Conservation (phyloP, 2,113 vertebrate genomes). For the Microtus ochrogaster region DNA sequence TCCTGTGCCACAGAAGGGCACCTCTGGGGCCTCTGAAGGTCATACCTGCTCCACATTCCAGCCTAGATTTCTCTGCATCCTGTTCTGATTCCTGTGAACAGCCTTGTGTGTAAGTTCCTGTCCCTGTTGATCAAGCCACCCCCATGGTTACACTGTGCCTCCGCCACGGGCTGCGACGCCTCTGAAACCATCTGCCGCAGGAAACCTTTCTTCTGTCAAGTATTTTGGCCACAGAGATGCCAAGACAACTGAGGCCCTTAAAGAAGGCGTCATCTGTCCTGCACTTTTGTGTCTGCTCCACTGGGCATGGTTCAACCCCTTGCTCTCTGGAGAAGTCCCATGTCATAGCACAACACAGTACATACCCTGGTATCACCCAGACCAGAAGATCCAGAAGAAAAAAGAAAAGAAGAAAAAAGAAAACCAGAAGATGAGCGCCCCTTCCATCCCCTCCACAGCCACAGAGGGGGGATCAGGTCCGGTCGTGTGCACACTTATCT, state of each 20-base stretch:
- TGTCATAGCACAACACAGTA: background rate
- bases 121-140: background rate
- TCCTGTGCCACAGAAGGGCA: background rate
- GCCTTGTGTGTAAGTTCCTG: background rate
- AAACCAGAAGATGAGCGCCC: too few relatives aligned
- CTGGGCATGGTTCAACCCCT: background rate
- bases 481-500: fast-evolving
- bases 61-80: background rate
- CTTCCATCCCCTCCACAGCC: background rate
- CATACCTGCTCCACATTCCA: background rate
- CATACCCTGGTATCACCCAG: background rate
- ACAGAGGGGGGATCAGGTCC: background rate
- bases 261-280: background rate
- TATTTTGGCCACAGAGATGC: background rate
- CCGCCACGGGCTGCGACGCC: background rate
- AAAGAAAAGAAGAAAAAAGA: too few relatives aligned
- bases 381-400: too few relatives aligned
- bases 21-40: background rate
- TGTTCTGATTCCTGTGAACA: background rate
- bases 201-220: too few relatives aligned
- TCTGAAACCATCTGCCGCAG: background rate
- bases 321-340: background rate
- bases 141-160: background rate
- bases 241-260: background rate
- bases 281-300: background rate